Base-by-base conservation (phyloP, 1,140 invertebrate genomes). In the Leptopilina clavipes region DNA sequence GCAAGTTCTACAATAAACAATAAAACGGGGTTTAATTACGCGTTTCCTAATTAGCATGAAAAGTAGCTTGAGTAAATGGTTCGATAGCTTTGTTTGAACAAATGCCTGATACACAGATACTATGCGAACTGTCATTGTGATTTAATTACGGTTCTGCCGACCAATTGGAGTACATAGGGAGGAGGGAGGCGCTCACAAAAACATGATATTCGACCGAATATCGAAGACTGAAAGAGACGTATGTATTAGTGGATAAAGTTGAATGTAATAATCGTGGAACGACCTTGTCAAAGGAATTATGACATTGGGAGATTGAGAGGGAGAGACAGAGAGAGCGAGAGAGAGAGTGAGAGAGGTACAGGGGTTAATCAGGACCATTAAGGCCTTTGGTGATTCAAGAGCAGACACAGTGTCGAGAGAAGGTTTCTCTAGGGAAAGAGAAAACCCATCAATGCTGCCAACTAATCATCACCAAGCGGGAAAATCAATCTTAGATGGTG, bases 391-490 rank as follows among this genome's bases (percentile, higher is more conserved):
- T 73, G 73, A 10, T 74, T 54, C 70, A 56, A 81, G 73, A 52
- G 79, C 76, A 74, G 72, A 40, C 37, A 71, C 70, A 59, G 77
- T 79, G 78, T 78, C 75, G 74, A 74, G 71, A 74, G 73, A 48
- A 78, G 82, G 82, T 72, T 83, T 81, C 82, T 72, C 73, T 71
- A 71, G 59, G 73, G 74, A 71, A 83, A 83, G 79, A 74, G 86
- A 88, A 88, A 82, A 83, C 87, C 77, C 79, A 75, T 72, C 81
- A 80, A 71, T 83, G 84, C 85, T 74, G 73, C 72, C 83, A 79
- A 84, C 85, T 87, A 88, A 88, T 87, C 86, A 87, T 81, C 84
- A 80, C 82, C 79, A 82, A 84, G 81, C 82, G 71, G 77, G 25
- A 37, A 52, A 31, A 31, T 65, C 12, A 31, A n/a, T 65, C 59